Conservation (phyloP, 2,113 vertebrate genomes). For the Erythrolamprus reginae region DNA sequence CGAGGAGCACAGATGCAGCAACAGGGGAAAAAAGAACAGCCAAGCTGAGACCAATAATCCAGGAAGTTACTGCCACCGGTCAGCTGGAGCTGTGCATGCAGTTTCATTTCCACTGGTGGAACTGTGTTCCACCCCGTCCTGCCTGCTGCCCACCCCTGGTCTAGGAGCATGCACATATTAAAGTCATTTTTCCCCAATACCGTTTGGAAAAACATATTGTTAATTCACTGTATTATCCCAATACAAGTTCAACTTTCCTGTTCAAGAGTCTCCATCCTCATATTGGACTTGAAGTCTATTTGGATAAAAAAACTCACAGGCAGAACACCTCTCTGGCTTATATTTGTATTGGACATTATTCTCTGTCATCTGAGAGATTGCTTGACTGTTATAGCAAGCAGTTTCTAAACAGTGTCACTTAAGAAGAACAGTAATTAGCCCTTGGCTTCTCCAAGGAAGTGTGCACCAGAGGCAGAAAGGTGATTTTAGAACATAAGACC, state of each 20-base stretch:
- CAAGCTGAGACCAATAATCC: too few species aligned
- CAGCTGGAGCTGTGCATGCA: too few species aligned
- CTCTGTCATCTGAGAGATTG: background rate
- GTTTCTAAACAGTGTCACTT: background rate
- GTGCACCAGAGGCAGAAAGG: background rate
- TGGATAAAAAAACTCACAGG: background rate
- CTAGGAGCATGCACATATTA: background rate
- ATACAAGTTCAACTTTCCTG: background rate
- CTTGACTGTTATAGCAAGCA: background rate
- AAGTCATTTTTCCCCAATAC: background rate
- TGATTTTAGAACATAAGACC: background rate
- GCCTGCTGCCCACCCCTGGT: too few species aligned
- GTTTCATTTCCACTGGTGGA: too few species aligned
- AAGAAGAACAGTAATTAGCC: background rate
- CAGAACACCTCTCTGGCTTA: background rate
- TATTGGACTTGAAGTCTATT: background rate
- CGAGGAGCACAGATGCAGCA: too few species aligned
- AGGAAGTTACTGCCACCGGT: too few species aligned
- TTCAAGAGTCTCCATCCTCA: background rate
- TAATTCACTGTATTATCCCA: background rate
- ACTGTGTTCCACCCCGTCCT: too few species aligned
- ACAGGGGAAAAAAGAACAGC: too few species aligned
- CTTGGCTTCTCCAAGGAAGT: background rate
- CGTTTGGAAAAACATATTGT: background rate
- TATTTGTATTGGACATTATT: background rate